Evolutionary conservation across 1,140 invertebrate genomes (phyloP), one percentile per base, ranked within the genome.

Genomic region (Hypsibius dujardini): DNA sequence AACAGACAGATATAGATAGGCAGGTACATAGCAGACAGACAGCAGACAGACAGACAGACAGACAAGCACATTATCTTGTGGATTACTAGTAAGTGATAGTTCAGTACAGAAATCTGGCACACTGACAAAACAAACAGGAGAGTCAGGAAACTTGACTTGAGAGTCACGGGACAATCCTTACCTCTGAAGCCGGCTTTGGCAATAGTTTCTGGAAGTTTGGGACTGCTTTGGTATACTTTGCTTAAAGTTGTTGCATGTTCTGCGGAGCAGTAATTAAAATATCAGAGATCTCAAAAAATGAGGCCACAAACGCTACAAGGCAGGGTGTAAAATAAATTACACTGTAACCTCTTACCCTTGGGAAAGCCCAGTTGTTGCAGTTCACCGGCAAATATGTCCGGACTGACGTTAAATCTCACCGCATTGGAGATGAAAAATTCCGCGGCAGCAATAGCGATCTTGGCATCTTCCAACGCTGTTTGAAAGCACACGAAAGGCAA

Each of bases 361-460:
- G 88, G 88, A 46, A 90, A 79, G 42, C 89, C 89, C 28, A 90
- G 81, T 75, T 85, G 84, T 75, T 90, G 88, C 45, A 90, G 80
- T 81, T 91, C 89, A 75, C 84, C 87, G 1, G 83, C 83, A 60
- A 90, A 79, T 2, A 78, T 75, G 2, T 83, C 82, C 45, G 84
- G 83, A 71, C 84, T 84, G 46, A 86, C 85, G 70, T 81, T 83
- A 76, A 87, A 84, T 70, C 85, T 84, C 1, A 84, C 79, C 0
- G 87, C 85, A 72, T 84, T 87, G 40, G 81, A 82, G 1, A 90
- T 77, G 71, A 90, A 86, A 76, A 86, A 88, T 50, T 84, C 80
- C 14, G 90, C 75, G 47, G 87, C 87, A 47, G 87, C 86, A 47
- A 89, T 81, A 69, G 85, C 84, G 1, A 87, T 86, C 79, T 89